Evolutionary conservation across 1,140 invertebrate genomes (phyloP), one percentile per base, ranked within the genome.

Genomic region (Andrena cerasifolii): DNA sequence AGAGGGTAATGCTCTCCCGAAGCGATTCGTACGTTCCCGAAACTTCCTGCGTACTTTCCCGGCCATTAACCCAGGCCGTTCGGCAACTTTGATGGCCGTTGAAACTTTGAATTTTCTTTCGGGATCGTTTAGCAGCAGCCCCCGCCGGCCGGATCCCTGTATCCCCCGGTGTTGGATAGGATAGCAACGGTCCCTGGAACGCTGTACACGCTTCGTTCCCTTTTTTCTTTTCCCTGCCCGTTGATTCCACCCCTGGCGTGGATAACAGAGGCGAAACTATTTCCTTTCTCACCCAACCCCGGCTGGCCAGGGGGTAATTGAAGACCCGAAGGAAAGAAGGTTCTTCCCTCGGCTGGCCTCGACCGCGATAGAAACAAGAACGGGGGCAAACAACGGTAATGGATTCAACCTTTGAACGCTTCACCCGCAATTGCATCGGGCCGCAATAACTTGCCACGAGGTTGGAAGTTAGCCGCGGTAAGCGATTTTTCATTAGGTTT

Each of bases 71-170:
- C 80, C 16, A 14, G 33, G n/a, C 16, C 51, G 40, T 73, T 78
- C 56, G 78, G 49, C 56, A 68, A 79, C 62, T 74, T 74, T 45
- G 53, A 79, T 61, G 63, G 59, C 36, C 71, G 63, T 75, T 56
- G 58, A 56, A 76, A 84, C 53, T 79, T 82, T 59, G 66, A 80
- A 67, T 72, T 84, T 79, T 83, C 77, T 80, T 76, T 53, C 71
- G 47, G 63, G 62, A 78, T 71, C 73, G 80, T 58, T 77, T 77
- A 36, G n/a, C 26, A 31, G 54, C 47, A 36, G 49, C 54, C 28
- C 14, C 36, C 21, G 21, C 74, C 66, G 31, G 21, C 45, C 24
- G 33, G 56, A 14, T 58, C 31, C 33, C 40, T 45, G 16, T n/a
- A n/a, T n/a, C n/a, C n/a, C 16, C 45, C 24, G 76, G 59, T 47